phyloP scores from a whole-genome alignment of 2,888 invertebrate species.

The Archips xylosteana region DNA sequence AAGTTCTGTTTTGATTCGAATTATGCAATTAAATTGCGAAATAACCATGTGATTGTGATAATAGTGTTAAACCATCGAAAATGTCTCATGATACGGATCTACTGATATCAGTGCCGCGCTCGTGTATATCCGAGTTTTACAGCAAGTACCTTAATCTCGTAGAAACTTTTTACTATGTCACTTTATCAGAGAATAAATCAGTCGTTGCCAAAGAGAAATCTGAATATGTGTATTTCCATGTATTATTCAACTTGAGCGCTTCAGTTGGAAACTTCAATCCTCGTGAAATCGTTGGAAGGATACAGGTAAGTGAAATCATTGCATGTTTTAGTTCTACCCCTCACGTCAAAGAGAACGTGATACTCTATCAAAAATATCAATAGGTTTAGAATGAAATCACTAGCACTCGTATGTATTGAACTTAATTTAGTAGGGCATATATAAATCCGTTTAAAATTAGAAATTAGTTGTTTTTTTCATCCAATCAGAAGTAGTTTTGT shows the following conservation, averaged over 20 bases:
- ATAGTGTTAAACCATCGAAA: constrained; percentile 51
- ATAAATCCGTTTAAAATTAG: no score
- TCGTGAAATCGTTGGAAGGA: constrained; percentile 71
- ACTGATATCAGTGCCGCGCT: constrained; percentile 76
- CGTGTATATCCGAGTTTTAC: constrained; percentile 75
- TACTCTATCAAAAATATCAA: background rate
- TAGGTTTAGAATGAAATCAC: no score
- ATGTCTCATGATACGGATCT: constrained; percentile 79
- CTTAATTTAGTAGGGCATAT: no score
- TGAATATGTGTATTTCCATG: constrained; percentile 76
- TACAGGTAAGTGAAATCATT: constrained; percentile 68
- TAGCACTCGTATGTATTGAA: no score
- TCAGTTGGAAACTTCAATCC: constrained; percentile 75
- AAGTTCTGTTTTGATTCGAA: constrained; percentile 69
- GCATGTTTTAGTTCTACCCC: constrained; percentile 20
- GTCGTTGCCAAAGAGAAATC: constrained; percentile 65
- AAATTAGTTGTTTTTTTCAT: background rate
- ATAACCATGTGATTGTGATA: constrained; percentile 60
- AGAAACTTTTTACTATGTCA: constrained; percentile 83
- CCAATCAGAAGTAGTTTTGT: background rate
- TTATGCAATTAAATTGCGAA: constrained; percentile 72
- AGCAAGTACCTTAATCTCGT: constrained; percentile 79
- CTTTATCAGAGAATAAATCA: constrained; percentile 74
- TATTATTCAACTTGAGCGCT: constrained; percentile 76
- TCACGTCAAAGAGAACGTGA: constrained; percentile 17